Percentiles rank a stretch among this genome's conserved stretches.
These are phyloP conservation scores for Papilio aristodemus DNA, from an alignment of 1,140 invertebrate genomes.

Conservation along the genomic window DNA sequence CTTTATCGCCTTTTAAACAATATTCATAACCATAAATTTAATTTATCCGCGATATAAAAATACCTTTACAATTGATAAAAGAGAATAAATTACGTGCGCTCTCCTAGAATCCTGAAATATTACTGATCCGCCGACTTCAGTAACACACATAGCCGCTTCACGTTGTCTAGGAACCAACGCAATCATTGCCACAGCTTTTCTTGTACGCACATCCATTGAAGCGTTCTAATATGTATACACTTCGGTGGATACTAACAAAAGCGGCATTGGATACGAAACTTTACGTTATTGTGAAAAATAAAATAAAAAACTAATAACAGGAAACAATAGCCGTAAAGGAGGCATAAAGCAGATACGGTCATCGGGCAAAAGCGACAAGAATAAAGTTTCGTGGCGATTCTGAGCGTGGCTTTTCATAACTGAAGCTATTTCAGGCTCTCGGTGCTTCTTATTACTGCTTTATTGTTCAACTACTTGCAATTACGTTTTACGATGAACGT, in stretches of 20 bases:
- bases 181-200: slow-evolving; percentile 36
- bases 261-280: slow-evolving; percentile 41
- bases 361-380: slow-evolving; percentile 42
- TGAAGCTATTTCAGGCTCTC: slow-evolving; percentile 24
- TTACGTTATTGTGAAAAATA: slow-evolving; percentile 18
- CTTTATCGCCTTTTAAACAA: neutral
- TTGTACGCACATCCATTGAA: slow-evolving; percentile 46
- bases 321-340: slow-evolving; percentile 50
- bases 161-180: slow-evolving; percentile 37
- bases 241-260: slow-evolving; percentile 22
- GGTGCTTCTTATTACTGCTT: slow-evolving; percentile 31
- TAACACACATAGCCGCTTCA: slow-evolving; percentile 41
- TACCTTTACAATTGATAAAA: neutral
- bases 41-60: slow-evolving; percentile 13
- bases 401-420: slow-evolving; percentile 42
- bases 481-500: slow-evolving; percentile 30
- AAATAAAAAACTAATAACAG: slow-evolving; percentile 48
- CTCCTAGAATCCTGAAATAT: slow-evolving; percentile 52
- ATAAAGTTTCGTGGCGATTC: slow-evolving; percentile 44
- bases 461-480: slow-evolving; percentile 30
- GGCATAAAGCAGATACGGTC: slow-evolving; percentile 52
- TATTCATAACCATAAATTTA: neutral
- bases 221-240: neutral
- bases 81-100: slow-evolving; percentile 48
- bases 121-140: slow-evolving; percentile 56